phyloP scores from a whole-genome alignment of 2,797 vertebrate species.

The Tadarida brasiliensis region DNA sequence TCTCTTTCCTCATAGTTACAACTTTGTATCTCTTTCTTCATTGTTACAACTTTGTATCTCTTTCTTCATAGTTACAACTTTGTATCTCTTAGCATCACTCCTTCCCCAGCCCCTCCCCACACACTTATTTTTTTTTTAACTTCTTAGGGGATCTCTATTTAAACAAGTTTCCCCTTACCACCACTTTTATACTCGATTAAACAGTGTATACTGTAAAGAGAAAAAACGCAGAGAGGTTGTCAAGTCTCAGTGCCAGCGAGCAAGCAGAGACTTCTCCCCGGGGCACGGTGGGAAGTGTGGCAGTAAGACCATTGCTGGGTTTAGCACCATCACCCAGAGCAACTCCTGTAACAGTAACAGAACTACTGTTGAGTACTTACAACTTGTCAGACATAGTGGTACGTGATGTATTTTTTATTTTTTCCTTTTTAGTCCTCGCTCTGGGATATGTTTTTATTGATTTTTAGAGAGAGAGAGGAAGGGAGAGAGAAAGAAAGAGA shows the following conservation, averaged over 20 bases:
- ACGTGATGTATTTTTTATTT: not conserved
- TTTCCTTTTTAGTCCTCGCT: not conserved
- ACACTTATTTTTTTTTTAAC: not conserved
- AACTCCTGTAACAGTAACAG: not conserved
- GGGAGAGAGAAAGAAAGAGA: too few species aligned
- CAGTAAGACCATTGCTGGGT: not conserved
- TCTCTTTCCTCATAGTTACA: not conserved
- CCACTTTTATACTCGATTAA: slow-evolving; percentile 8
- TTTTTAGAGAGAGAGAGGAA: too few species aligned
- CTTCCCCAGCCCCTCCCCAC: not conserved
- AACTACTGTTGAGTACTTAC: not conserved
- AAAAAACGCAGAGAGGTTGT: not conserved
- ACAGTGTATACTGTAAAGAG: not conserved
- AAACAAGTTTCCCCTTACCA: not conserved
- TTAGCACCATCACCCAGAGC: not conserved
- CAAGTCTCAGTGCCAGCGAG: not conserved
- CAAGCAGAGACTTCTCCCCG: not conserved
- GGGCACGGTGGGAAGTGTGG: not conserved
- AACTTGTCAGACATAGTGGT: not conserved
- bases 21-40: not conserved
- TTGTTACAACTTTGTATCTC: too few species aligned
- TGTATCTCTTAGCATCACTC: not conserved
- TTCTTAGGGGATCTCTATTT: not conserved
- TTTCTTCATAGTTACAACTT: not conserved
- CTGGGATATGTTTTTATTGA: not conserved